Percentiles rank a stretch among this genome's conserved stretches.
Conservation (phyloP, 2,113 vertebrate genomes). For the Willisornis vidua region DNA sequence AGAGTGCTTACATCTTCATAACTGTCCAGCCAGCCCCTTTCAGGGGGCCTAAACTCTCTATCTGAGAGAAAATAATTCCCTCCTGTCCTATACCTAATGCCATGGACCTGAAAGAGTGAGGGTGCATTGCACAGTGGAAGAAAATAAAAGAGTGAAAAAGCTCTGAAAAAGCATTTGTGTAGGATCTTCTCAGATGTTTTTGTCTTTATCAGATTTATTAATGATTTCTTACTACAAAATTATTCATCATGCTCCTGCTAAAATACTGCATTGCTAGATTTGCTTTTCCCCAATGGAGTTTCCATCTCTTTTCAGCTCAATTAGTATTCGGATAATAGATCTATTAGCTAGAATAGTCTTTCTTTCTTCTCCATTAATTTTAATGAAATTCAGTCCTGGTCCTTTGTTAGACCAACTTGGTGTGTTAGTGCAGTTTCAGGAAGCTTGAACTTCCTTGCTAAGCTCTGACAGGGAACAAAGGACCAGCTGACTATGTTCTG, state of each 20-base stretch:
- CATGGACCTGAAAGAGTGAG: background rate
- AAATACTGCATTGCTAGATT: background rate
- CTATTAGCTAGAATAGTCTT: background rate
- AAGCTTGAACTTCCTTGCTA: background rate
- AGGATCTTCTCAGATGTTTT: background rate
- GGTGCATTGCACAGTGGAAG: background rate
- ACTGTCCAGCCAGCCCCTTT: slow-evolving; percentile 1
- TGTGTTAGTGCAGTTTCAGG: background rate
- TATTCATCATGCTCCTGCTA: background rate
- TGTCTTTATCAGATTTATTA: background rate
- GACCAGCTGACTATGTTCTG: background rate
- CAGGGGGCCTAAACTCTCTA: background rate
- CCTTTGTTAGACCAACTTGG: background rate
- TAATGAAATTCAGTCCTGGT: background rate
- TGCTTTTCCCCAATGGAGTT: background rate
- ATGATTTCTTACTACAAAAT: background rate
- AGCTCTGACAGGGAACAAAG: background rate
- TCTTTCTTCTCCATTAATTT: background rate
- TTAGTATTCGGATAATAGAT: background rate
- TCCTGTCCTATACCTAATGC: background rate
- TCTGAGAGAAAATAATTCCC: background rate
- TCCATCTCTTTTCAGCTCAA: background rate
- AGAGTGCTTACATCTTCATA: slow-evolving; percentile 31
- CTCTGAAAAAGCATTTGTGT: background rate
- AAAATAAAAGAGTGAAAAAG: background rate